Conservation (phyloP, 2,888 invertebrate genomes). For the Heliconius ismenius region DNA sequence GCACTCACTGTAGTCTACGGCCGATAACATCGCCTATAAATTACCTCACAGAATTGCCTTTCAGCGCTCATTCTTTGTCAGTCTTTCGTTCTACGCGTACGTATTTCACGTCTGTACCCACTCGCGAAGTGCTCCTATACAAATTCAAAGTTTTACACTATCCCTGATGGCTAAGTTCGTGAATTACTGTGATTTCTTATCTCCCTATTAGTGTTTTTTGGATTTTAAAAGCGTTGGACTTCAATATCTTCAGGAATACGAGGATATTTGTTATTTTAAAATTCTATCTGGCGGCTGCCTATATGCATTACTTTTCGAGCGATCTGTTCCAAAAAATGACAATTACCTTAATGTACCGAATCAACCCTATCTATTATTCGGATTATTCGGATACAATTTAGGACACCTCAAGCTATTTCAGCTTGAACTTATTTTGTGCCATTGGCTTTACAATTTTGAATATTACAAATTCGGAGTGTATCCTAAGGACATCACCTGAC, state of each 20-base stretch:
- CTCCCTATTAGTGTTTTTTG: slow-evolving; percentile 63
- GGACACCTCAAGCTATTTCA: slow-evolving; percentile 59
- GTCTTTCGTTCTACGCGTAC: slow-evolving; percentile 47
- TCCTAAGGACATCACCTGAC: slow-evolving; percentile 76
- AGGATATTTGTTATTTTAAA: slow-evolving; percentile 51
- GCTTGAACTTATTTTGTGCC: slow-evolving; percentile 61
- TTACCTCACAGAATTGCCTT: slow-evolving; percentile 53
- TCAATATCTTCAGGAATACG: slow-evolving; percentile 27
- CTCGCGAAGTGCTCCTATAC: slow-evolving; percentile 27
- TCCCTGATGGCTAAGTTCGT: slow-evolving; percentile 76
- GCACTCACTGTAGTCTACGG: slow-evolving; percentile 60
- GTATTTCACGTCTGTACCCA: slow-evolving; percentile 45
- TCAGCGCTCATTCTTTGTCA: slow-evolving; percentile 47
- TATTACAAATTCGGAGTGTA: slow-evolving; percentile 77
- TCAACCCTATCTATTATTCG: slow-evolving; percentile 85
- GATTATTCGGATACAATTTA: slow-evolving; percentile 86
- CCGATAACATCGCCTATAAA: slow-evolving; percentile 73
- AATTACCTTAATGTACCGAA: slow-evolving; percentile 78
- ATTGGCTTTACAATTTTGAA: slow-evolving; percentile 78
- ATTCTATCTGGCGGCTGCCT: slow-evolving; percentile 65
- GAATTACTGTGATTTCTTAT: slow-evolving; percentile 69
- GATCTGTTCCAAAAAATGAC: slow-evolving; percentile 76
- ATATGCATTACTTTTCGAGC: slow-evolving; percentile 74
- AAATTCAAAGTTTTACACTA: slow-evolving; percentile 39
- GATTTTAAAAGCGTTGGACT: slow-evolving; percentile 47